These are phyloP conservation scores for Perognathus longimembris DNA, from an alignment of 2,113 vertebrate genomes.

Conservation along the genomic window DNA sequence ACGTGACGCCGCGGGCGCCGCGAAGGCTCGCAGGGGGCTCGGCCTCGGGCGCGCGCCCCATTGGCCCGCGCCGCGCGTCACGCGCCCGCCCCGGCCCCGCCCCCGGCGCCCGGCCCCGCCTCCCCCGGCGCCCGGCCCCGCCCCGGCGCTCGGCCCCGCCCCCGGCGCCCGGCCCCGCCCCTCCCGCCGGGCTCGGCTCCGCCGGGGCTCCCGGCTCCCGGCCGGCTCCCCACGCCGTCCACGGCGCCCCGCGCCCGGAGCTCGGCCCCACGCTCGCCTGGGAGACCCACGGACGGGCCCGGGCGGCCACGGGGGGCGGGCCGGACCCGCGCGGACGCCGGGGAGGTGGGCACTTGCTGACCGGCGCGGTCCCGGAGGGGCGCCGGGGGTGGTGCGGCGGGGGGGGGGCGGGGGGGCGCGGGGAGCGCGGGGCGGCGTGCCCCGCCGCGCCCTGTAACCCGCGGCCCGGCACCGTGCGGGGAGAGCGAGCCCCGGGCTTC, in stretches of 20 bases:
- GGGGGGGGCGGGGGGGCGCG: too few species aligned
- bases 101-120: neutral
- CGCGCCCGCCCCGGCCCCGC: neutral
- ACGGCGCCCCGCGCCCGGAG: neutral
- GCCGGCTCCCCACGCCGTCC: neutral
- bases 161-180: accelerated
- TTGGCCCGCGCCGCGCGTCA: constrained; percentile 86
- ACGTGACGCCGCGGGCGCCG: constrained; percentile 83
- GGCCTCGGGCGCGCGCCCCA: constrained; percentile 86
- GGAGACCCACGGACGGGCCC: neutral
- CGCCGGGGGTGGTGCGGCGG: too few species aligned
- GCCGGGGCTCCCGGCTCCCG: neutral
- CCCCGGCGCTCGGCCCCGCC: too few species aligned
- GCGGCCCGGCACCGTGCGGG: too few species aligned
- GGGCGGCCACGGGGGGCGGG: too few species aligned
- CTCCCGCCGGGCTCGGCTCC: too few species aligned
- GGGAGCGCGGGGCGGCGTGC: too few species aligned
- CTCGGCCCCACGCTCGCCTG: neutral
- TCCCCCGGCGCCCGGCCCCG: accelerated
- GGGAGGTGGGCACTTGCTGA: too few species aligned
- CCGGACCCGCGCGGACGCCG: too few species aligned
- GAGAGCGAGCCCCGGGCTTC: too few species aligned
- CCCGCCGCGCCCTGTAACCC: too few species aligned
- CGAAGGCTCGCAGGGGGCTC: constrained; percentile 93
- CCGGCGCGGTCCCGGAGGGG: too few species aligned